Conservation (phyloP, 2,113 vertebrate genomes). For the Planiliza haematocheilus region DNA sequence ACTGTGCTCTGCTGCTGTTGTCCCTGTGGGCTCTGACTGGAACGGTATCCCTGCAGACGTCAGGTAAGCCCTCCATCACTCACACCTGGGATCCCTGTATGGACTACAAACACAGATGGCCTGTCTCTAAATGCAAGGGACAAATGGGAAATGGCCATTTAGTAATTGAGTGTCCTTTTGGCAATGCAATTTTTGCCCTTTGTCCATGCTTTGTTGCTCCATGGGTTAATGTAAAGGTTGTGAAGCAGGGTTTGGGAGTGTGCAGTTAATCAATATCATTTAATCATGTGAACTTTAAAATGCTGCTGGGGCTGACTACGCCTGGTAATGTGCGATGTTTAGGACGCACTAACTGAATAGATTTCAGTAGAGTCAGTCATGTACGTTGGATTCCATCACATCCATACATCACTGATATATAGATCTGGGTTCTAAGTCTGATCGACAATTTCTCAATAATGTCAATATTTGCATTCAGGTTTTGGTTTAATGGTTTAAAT, state of each 20-base stretch:
- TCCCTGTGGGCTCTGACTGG: conserved; percentile 75
- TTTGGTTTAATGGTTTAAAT: no score
- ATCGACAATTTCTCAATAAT: not conserved
- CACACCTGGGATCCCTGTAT: conserved; percentile 24
- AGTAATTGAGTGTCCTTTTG: not conserved
- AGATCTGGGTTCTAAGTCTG: not conserved
- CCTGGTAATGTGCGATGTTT: no score
- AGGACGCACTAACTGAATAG: no score
- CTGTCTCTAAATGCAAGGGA: not conserved
- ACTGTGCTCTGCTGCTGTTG: conserved; percentile 75
- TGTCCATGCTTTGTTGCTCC: not conserved
- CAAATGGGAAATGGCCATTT: not conserved
- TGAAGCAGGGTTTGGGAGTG: not conserved
- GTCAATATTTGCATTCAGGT: no score
- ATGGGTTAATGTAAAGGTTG: not conserved
- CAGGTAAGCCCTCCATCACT: conserved; percentile 73
- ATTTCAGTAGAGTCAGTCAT: not conserved
- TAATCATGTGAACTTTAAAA: no score
- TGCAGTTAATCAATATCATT: conserved; percentile 18
- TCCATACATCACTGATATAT: not conserved
- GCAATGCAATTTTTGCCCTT: conserved; percentile 1
- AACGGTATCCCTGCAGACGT: conserved; percentile 58
- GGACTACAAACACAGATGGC: not conserved
- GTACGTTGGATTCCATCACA: not conserved
- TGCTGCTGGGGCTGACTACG: no score